Evolutionary conservation across 2,797 vertebrate species (phyloP), one percentile per base, ranked within the genome.

Genomic region (Paratrypauchen microcephalus): DNA sequence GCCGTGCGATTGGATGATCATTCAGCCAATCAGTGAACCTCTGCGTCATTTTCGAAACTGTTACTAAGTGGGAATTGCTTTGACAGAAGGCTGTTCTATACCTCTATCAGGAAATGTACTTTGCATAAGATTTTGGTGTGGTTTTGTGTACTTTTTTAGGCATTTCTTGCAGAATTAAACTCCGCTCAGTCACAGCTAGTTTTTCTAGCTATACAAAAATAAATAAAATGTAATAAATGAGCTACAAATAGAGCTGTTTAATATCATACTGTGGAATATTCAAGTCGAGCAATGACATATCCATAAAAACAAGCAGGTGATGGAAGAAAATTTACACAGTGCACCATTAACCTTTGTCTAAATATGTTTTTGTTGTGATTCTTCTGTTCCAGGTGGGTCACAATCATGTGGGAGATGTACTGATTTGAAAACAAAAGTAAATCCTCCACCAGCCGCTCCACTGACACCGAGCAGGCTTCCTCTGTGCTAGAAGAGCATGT

Each of bases 401-500:
- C 65, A 80, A 77, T 78, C 74, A 79, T 79, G 84, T 68, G 66
- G 77, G 73, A 76, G 66, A 68, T 67, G 60, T 69, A 9, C 62
- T 75, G 56, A 1, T 81, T 65, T 73, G 70, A 71, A 72, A 23
- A 39, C 60, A 5, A 12, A 6, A 30, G 30, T n/a, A 56, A 68
- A 70, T 61, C 63, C 54, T 72, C 54, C 47, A 65, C 58, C 48
- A 73, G 73, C 75, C 77, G 67, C 75, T 81, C 70, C 72, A 47
- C 16, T 70, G 82, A 82, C 79, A 79, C 74, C 79, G 80, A 74
- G 78, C 77, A 75, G 79, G 80, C 86, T 85, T 82, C 56, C 72
- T 73, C 86, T 59, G 79, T 85, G 84, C 83, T 72, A 84, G 87
- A 62, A 79, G 94, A 96, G 95, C 93, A 97, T 98, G 96, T 95